phyloP scores from a whole-genome alignment of 2,113 vertebrate genomes.

The Vicugna pacos region DNA sequence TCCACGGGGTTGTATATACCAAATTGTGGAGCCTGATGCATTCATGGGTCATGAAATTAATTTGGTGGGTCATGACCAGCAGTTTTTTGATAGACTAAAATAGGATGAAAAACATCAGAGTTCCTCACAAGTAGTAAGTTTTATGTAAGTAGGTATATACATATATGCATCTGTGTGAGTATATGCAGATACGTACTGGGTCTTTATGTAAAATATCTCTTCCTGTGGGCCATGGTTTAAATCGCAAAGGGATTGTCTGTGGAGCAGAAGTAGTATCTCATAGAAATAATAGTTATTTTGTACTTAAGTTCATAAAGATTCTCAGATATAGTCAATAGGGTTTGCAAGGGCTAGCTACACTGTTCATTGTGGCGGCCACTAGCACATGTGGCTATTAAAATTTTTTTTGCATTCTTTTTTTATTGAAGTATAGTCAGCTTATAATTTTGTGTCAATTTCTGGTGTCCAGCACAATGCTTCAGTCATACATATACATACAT shows the following conservation, averaged over 20 bases:
- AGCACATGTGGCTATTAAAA: neutral
- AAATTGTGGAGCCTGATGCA: neutral
- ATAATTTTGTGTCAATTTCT: too few species aligned
- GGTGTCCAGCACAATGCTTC: too few species aligned
- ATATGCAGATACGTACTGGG: neutral
- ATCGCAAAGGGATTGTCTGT: neutral
- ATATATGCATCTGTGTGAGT: neutral
- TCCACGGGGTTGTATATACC: neutral
- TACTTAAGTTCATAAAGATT: constrained; percentile 31
- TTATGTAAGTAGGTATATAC: neutral
- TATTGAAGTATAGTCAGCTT: too few species aligned
- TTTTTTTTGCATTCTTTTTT: neutral
- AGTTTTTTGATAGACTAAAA: constrained; percentile 45
- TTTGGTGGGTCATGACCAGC: neutral
- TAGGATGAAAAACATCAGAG: neutral
- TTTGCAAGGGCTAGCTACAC: neutral
- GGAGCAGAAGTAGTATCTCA: neutral
- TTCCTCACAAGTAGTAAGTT: neutral
- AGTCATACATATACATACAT: too few species aligned
- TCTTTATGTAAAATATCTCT: constrained; percentile 5
- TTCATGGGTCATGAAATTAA: constrained; percentile 13
- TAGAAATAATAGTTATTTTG: neutral
- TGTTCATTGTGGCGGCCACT: neutral
- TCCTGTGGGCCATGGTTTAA: neutral
- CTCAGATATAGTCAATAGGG: neutral